Percentiles rank a stretch among this genome's conserved stretches.
These are phyloP conservation scores for Orientallactaga bullata DNA, from an alignment of 2,113 vertebrate species.

Conservation along the genomic window DNA sequence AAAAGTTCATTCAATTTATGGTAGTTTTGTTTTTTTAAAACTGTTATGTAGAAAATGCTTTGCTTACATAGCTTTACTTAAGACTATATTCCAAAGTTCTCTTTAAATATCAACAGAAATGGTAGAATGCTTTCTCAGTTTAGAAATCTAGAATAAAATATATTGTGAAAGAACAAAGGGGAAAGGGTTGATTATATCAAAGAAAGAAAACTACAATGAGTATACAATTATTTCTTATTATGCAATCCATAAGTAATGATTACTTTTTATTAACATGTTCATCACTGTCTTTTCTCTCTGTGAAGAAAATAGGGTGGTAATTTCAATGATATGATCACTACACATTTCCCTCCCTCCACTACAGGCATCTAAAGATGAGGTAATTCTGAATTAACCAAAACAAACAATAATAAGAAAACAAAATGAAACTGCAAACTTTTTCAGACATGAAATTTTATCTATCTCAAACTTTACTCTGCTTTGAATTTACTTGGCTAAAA, in stretches of 20 bases:
- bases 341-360: slow-evolving; percentile 71
- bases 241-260: slow-evolving; percentile 72
- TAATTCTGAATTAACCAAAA: slow-evolving; percentile 56
- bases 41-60: slow-evolving; percentile 30
- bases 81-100: slow-evolving; percentile 47
- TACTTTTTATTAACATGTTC: slow-evolving; percentile 75
- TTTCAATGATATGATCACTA: slow-evolving; percentile 59
- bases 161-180: not conserved
- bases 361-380: slow-evolving; percentile 63
- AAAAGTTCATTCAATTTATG: slow-evolving; percentile 19
- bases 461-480: not conserved
- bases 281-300: slow-evolving; percentile 62
- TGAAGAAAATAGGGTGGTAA: slow-evolving; percentile 71
- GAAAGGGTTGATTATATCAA: not conserved
- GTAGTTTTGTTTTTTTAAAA: not conserved
- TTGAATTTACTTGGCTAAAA: slow-evolving; percentile 37
- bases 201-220: slow-evolving; percentile 17
- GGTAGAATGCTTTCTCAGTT: slow-evolving; percentile 4
- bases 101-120: slow-evolving; percentile 57
- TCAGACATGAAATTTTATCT: not conserved
- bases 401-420: slow-evolving; percentile 53
- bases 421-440: slow-evolving; percentile 52
- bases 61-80: not conserved
- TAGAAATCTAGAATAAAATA: slow-evolving; percentile 60
- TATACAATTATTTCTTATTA: slow-evolving; percentile 78